These are phyloP conservation scores for Formica aserva DNA, from an alignment of 2,888 invertebrate species.

Conservation along the genomic window DNA sequence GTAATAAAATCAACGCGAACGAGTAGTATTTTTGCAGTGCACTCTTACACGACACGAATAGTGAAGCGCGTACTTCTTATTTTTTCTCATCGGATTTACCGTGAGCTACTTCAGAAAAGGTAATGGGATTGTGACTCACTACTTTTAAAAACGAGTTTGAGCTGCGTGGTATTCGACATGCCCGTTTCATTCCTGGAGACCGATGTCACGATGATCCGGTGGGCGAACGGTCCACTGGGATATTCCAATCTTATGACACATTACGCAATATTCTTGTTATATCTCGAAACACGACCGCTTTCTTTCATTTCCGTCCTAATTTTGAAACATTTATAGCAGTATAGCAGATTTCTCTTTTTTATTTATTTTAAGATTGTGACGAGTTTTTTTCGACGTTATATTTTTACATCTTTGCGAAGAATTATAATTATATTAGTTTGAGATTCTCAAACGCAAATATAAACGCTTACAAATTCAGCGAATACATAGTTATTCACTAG, in stretches of 20 bases:
- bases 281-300: conserved; percentile 24
- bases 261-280: conserved; percentile 31
- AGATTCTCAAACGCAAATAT: background rate
- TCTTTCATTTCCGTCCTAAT: conserved; percentile 5
- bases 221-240: conserved; percentile 31
- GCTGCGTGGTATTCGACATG: conserved; percentile 4
- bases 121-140: conserved; percentile 53
- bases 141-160: conserved; percentile 43
- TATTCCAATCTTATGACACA: conserved; percentile 34
- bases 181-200: conserved; percentile 35
- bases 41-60: conserved; percentile 23
- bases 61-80: background rate
- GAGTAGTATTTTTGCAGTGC: conserved; percentile 42
- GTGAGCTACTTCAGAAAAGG: conserved; percentile 39
- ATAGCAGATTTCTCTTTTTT: background rate
- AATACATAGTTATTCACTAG: background rate
- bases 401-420: background rate
- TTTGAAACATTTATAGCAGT: background rate
- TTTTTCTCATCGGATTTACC: conserved; percentile 42
- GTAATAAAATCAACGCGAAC: conserved; percentile 1
- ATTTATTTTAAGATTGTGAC: background rate
- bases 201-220: conserved; percentile 36
- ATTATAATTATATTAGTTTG: background rate
- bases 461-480: background rate
- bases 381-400: background rate